Evolutionary conservation across 2,797 vertebrate species (phyloP).

Genomic region (Buceros bicornis): DNA sequence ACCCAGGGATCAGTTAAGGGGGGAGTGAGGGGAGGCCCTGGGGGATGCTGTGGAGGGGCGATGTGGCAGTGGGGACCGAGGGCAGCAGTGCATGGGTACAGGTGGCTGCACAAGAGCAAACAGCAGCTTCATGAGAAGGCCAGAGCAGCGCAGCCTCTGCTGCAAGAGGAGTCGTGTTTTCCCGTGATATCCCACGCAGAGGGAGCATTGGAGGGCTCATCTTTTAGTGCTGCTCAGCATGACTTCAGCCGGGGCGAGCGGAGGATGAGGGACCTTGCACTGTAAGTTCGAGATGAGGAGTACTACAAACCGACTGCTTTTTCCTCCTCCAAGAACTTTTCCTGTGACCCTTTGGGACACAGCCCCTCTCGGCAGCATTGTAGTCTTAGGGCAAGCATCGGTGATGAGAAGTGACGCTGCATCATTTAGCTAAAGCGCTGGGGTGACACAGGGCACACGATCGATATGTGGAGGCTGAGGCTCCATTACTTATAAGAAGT

Average conservation of each 20-base stretch:
- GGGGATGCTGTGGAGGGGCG: background rate
- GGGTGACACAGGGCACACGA: slow-evolving; percentile 7
- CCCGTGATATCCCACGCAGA: rapidly evolving
- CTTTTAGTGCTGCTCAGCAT: rapidly evolving
- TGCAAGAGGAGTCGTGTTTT: background rate
- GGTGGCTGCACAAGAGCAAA: background rate
- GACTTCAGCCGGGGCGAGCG: rapidly evolving
- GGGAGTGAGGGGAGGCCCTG: no score
- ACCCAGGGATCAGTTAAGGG: rapidly evolving
- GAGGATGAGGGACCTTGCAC: background rate
- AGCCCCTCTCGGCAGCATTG: background rate
- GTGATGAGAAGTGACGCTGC: background rate
- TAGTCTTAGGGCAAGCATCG: rapidly evolving
- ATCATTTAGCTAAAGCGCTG: background rate
- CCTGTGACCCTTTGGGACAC: background rate
- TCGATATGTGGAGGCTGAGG: background rate
- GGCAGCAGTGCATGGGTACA: rapidly evolving
- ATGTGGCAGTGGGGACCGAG: background rate
- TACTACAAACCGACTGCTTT: rapidly evolving
- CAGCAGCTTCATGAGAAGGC: rapidly evolving
- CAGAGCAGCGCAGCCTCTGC: background rate
- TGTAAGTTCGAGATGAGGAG: background rate
- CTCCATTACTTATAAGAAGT: background rate
- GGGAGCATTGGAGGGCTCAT: background rate
- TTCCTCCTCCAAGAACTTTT: background rate